Evolutionary conservation across 2,888 invertebrate species (phyloP).

Genomic region (Slavum lentiscoides): DNA sequence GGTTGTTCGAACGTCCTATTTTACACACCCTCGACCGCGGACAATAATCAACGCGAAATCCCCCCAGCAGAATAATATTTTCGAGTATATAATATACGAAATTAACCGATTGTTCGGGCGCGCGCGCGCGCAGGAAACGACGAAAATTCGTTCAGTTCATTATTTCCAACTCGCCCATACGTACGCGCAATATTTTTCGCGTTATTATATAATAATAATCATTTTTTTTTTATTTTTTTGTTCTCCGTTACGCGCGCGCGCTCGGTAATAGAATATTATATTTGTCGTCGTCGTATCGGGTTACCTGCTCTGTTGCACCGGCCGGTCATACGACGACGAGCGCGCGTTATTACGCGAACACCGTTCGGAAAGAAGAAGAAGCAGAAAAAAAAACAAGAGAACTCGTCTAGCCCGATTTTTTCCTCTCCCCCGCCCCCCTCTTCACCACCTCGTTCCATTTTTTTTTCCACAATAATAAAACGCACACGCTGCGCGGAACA

Average conservation of each 20-base stretch:
- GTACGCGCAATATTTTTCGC: not conserved
- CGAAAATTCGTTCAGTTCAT: not conserved
- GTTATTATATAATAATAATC: not conserved
- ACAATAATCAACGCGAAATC: too few species aligned
- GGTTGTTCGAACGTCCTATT: too few species aligned
- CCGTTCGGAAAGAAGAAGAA: too few species aligned
- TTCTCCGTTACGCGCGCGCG: not conserved
- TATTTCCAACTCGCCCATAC: not conserved
- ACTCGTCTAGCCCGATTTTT: slow-evolving; percentile 29
- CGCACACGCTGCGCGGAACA: not conserved
- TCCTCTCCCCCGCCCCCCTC: too few species aligned
- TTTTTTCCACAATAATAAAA: slow-evolving; percentile 21
- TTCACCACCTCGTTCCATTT: too few species aligned
- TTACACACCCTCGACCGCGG: too few species aligned
- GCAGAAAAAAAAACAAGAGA: not conserved
- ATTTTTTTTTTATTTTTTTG: not conserved
- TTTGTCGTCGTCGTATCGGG: slow-evolving; percentile 40
- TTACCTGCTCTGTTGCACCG: slow-evolving; percentile 43
- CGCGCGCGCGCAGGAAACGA: not conserved
- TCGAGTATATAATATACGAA: too few species aligned
- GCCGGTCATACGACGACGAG: slow-evolving; percentile 28
- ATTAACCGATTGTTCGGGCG: too few species aligned
- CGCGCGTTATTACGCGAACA: not conserved
- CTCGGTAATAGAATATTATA: slow-evolving; percentile 39
- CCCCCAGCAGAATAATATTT: too few species aligned